These are phyloP conservation scores for Hemaris fuciformis DNA, from an alignment of 2,888 invertebrate species.

Conservation along the genomic window DNA sequence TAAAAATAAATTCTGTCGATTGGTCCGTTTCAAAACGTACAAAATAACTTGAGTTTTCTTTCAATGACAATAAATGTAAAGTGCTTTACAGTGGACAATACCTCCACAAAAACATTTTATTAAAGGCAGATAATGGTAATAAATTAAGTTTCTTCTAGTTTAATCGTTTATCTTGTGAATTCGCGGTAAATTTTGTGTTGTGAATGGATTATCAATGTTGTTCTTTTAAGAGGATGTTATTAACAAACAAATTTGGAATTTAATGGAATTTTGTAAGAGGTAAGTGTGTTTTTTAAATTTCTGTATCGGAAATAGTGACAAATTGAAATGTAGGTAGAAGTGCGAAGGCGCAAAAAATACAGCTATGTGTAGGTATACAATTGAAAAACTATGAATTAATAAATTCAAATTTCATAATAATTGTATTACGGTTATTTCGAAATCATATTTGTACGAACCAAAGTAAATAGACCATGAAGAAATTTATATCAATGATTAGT, in stretches of 20 bases:
- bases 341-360: background rate
- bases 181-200: conserved; percentile 61
- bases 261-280: conserved; percentile 70
- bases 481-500: no score
- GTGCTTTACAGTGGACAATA: background rate
- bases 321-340: background rate
- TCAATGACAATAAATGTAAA: conserved; percentile 45
- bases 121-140: background rate
- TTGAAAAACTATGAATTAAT: no score
- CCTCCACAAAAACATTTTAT: background rate
- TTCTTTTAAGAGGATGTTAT: conserved; percentile 70
- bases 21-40: conserved; percentile 42
- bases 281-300: conserved; percentile 41
- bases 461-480: no score
- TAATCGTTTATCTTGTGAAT: conserved; percentile 22
- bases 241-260: conserved; percentile 59
- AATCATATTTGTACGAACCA: no score
- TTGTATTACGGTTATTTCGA: no score
- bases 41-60: conserved; percentile 44
- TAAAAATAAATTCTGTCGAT: conserved; percentile 51
- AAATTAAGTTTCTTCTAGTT: conserved; percentile 13
- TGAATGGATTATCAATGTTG: conserved; percentile 60
- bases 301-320: background rate
- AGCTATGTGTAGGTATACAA: no score
- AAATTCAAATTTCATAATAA: no score